phyloP scores from a whole-genome alignment of 1,140 invertebrate genomes.

The Proctacanthus coquilletti region DNA sequence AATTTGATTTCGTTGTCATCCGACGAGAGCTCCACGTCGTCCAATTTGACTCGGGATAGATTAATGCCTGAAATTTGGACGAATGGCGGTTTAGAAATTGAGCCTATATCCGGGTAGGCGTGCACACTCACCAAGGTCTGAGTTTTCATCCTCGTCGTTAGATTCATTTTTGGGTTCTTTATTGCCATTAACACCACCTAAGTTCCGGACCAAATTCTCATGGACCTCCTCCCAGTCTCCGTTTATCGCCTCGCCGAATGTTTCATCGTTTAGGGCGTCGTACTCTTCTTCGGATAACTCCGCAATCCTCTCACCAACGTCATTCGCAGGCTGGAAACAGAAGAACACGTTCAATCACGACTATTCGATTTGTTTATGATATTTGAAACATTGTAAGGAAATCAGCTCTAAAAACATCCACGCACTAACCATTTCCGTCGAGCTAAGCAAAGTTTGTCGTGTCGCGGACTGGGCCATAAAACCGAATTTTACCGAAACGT shows the following conservation, averaged over 20 bases:
- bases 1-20: slow-evolving; percentile 31
- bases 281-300: slow-evolving; percentile 68
- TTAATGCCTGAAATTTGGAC: slow-evolving; percentile 18
- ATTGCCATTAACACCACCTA: background rate
- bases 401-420: no score
- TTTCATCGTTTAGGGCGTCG: slow-evolving; percentile 80
- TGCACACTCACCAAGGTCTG: slow-evolving; percentile 5
- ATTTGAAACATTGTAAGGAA: no score
- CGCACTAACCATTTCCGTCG: no score
- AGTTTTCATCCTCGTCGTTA: slow-evolving; percentile 8
- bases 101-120: no score
- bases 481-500: no score
- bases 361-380: no score
- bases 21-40: slow-evolving; percentile 32
- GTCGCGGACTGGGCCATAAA: no score
- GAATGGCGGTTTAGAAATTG: background rate
- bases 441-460: no score
- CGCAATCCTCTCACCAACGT: slow-evolving; percentile 37
- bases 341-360: slow-evolving; percentile 7
- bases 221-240: slow-evolving; percentile 52
- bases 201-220: slow-evolving; percentile 24
- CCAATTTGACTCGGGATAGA: slow-evolving; percentile 39
- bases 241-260: slow-evolving; percentile 55
- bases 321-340: slow-evolving; percentile 25
- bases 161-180: no score